Percentiles rank a stretch among this genome's conserved stretches.
These are phyloP conservation scores for Cephus nigrinus DNA, from an alignment of 2,888 invertebrate genomes.

Conservation along the genomic window DNA sequence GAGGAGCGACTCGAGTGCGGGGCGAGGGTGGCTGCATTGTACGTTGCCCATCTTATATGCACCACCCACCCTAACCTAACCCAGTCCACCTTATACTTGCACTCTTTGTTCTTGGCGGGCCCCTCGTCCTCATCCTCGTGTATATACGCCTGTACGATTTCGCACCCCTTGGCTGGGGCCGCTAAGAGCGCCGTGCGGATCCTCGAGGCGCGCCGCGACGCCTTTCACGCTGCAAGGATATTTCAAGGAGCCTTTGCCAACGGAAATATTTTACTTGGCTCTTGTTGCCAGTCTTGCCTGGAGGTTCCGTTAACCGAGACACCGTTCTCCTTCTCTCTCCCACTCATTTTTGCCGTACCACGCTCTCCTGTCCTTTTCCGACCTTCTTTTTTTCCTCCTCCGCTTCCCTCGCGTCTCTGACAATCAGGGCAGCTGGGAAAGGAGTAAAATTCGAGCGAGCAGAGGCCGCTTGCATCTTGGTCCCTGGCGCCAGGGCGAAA, in stretches of 20 bases:
- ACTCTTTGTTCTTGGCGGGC: constrained; percentile 61
- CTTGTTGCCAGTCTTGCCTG: neutral
- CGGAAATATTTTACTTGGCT: neutral
- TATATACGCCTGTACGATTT: constrained; percentile 55
- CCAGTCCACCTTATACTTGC: constrained; percentile 63
- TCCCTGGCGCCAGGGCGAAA: constrained; percentile 36
- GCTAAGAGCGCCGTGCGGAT: constrained; percentile 28
- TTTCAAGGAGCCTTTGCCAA: neutral
- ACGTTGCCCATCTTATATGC: constrained; percentile 65
- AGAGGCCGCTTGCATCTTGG: neutral
- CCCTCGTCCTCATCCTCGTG: constrained; percentile 44
- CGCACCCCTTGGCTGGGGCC: constrained; percentile 53
- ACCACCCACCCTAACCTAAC: constrained; percentile 53
- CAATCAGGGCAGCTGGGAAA: neutral
- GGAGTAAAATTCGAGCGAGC: neutral
- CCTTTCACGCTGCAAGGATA: constrained; percentile 1
- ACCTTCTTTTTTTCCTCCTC: neutral
- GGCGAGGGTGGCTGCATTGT: constrained; percentile 63
- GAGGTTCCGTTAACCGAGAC: neutral
- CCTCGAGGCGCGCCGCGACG: constrained; percentile 29
- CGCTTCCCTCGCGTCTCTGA: neutral
- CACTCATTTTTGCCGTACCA: neutral
- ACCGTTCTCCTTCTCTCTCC: neutral
- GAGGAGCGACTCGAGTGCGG: constrained; percentile 61
- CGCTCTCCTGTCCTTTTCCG: neutral